Base-by-base conservation (phyloP, 2,113 vertebrate genomes). In the Catharus fuscescens region DNA sequence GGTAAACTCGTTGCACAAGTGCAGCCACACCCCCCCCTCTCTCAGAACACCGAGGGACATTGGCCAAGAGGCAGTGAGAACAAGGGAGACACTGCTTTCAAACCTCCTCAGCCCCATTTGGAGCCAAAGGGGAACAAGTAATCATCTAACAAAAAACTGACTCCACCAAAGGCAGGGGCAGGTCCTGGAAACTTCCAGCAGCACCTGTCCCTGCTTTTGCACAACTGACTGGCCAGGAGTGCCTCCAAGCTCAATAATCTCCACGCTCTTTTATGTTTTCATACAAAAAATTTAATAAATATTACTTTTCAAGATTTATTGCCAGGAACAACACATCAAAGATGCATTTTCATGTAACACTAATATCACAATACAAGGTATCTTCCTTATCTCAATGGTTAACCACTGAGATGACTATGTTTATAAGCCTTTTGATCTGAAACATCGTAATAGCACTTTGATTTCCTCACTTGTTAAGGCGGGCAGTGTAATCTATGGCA, bases 281-380 rank as follows among this genome's bases (percentile, higher is more conserved):
- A 98, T 99, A 99, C 99, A 99, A 99, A 99, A 99, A 98, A 99
- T 99, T 99, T 99, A 99, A 99, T 99, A 99, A 99, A 99, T 99
- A 99, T 99, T 98, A 99, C 98, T 99, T 99, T 98, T 98, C 98
- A 99, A 99, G 99, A 99, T 98, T 98, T 99, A 99, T 99, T 99
- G 99, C 98, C 99, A 99, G 98, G 98, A 98, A 98, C 98, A 99
- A 98, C 98, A 99, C 99, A 98, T 98, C 98, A 98, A 98, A 98
- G 97, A 98, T 98, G 98, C 88, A 98, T 98, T 98, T 98, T 99
- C 96, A 96, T 98, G 95, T 98, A 99, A 99, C 99, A 99, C 98
- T 98, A 98, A 98, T 97, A 98, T 98, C 96, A 98, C 99, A 98
- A 98, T 98, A 99, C 98, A 98, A 98, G 98, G 98, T 98, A 98